Conservation (phyloP, 2,797 vertebrate species). For the Clamator glandarius region DNA sequence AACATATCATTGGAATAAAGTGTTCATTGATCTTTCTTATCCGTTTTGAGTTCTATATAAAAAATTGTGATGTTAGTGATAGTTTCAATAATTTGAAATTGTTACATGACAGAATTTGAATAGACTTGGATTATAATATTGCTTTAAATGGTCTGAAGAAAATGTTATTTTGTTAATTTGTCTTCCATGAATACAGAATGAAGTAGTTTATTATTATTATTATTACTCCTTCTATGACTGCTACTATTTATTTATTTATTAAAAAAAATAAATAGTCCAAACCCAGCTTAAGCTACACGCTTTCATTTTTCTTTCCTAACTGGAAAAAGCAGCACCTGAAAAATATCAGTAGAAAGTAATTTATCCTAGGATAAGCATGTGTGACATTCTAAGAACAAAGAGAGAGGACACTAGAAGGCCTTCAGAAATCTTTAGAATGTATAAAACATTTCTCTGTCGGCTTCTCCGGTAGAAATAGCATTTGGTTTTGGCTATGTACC, state of each 20-base stretch:
- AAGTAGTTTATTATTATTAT: background rate
- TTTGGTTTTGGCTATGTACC: slow-evolving; percentile 44
- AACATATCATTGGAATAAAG: background rate
- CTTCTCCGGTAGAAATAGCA: slow-evolving; percentile 21
- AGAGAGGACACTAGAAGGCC: background rate
- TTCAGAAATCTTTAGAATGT: background rate
- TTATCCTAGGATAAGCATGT: background rate
- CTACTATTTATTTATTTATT: too few species aligned
- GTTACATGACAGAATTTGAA: background rate
- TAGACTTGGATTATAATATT: background rate
- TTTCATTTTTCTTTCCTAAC: background rate
- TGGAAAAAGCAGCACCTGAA: background rate
- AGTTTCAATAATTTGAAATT: background rate
- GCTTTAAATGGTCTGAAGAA: background rate
- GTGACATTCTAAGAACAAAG: background rate
- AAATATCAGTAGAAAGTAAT: background rate
- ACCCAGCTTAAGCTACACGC: background rate
- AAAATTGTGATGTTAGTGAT: background rate
- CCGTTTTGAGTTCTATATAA: background rate
- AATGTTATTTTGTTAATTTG: background rate
- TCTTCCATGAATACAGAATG: background rate
- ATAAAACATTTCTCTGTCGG: background rate
- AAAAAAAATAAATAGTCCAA: background rate
- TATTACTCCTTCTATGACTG: too few species aligned
- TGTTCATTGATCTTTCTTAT: background rate